Evolutionary conservation across 1,140 invertebrate genomes (phyloP).

Genomic region (Tribolium madens): DNA sequence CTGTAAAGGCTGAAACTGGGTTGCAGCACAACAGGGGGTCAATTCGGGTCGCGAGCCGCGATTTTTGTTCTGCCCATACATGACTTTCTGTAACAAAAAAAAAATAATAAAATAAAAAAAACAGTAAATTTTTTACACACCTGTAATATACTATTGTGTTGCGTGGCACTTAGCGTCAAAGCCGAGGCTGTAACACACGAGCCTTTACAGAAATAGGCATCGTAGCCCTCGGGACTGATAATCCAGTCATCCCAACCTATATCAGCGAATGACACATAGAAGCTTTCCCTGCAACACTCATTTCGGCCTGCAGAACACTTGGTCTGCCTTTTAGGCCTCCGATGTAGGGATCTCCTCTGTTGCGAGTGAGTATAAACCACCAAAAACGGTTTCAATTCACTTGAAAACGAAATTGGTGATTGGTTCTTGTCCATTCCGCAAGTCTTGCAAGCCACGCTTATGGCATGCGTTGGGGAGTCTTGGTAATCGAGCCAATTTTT

Average conservation of each 20-base stretch:
- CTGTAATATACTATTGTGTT: conserved; percentile 79
- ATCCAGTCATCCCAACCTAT: conserved; percentile 93
- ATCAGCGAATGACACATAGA: conserved; percentile 85
- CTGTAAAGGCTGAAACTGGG: conserved; percentile 80
- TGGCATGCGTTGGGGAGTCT: conserved; percentile 72
- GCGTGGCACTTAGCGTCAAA: conserved; percentile 73
- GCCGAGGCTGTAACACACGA: conserved; percentile 78
- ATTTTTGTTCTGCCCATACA: conserved; percentile 66
- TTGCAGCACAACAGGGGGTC: conserved; percentile 83
- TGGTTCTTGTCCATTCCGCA: conserved; percentile 75
- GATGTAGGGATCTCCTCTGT: conserved; percentile 63
- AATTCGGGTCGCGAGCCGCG: conserved; percentile 69
- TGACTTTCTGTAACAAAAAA: conserved; percentile 73
- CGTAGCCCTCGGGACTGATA: conserved; percentile 81
- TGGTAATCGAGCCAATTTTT: conserved; percentile 79
- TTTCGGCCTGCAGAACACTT: conserved; percentile 78
- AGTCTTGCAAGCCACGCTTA: conserved; percentile 81
- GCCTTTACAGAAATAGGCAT: conserved; percentile 88
- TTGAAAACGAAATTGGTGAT: conserved; percentile 73
- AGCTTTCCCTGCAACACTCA: conserved; percentile 85
- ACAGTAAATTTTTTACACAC: conserved; percentile 67
- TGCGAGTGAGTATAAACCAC: conserved; percentile 78
- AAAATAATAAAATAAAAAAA: conserved; percentile 26
- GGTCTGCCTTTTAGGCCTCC: conserved; percentile 74
- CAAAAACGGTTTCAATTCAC: conserved; percentile 78